These are phyloP conservation scores for Perdix hodgsoniae DNA, from an alignment of 2,797 vertebrate species.

Conservation along the genomic window DNA sequence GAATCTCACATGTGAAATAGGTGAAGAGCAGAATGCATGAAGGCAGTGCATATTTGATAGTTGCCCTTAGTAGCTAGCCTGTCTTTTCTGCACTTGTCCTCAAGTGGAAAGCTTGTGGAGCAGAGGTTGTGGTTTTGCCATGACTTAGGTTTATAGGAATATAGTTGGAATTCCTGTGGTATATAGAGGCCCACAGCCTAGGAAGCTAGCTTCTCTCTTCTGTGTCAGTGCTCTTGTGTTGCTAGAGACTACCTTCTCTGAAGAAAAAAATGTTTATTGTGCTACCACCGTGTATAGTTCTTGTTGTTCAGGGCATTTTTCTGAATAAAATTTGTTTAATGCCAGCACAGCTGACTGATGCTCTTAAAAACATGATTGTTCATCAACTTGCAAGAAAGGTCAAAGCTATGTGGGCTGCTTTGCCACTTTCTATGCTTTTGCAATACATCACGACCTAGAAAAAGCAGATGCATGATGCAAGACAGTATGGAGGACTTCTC, in stretches of 20 bases:
- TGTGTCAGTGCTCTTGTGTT: background rate
- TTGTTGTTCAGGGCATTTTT: slow-evolving; percentile 26
- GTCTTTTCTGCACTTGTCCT: background rate
- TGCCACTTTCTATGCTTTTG: background rate
- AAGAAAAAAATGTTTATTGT: background rate
- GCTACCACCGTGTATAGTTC: background rate
- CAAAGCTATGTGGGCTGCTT: background rate
- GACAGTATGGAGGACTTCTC: background rate
- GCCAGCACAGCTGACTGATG: background rate
- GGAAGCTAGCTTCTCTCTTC: background rate
- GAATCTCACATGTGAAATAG: background rate
- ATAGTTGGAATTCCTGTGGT: background rate
- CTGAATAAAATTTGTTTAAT: background rate
- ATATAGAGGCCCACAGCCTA: background rate
- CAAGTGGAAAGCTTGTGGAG: background rate
- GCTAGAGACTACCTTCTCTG: background rate
- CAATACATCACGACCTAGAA: background rate
- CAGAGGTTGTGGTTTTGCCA: background rate
- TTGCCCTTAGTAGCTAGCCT: accelerated
- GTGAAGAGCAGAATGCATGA: background rate
- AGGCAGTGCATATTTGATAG: accelerated
- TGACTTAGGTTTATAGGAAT: background rate
- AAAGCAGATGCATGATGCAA: background rate
- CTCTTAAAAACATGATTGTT: slow-evolving; percentile 17
- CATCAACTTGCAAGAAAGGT: background rate